Evolutionary conservation across 2,888 invertebrate genomes (phyloP).

Genomic region (Thera britannica): DNA sequence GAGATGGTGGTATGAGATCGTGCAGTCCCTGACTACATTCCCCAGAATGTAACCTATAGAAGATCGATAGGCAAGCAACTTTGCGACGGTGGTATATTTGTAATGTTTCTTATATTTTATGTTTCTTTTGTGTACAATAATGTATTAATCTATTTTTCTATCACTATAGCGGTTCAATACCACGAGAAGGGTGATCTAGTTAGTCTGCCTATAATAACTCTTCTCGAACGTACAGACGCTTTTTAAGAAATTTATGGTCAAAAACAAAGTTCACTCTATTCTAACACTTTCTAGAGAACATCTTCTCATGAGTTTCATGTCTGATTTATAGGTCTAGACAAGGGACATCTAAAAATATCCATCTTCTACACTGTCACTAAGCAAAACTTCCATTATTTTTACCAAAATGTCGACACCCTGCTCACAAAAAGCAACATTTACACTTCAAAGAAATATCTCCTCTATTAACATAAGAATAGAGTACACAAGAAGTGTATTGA

Average conservation of each 20-base stretch:
- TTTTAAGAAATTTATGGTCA: background rate
- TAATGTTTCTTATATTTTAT: too few species aligned
- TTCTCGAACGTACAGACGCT: too few species aligned
- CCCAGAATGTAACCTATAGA: too few species aligned
- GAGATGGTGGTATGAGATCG: too few species aligned
- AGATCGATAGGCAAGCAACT: too few species aligned
- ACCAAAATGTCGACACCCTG: constrained; percentile 23
- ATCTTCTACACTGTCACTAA: background rate
- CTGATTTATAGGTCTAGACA: constrained; percentile 23
- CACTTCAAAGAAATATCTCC: constrained; percentile 7
- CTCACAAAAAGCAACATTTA: background rate
- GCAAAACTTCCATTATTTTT: constrained; percentile 22
- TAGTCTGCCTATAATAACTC: too few species aligned
- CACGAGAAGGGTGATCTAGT: too few species aligned
- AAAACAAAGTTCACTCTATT: background rate
- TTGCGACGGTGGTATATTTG: too few species aligned
- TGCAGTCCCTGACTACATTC: too few species aligned
- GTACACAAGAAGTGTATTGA: constrained; percentile 5
- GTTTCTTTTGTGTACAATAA: too few species aligned
- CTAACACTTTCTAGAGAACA: background rate
- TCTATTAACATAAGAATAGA: constrained; percentile 8
- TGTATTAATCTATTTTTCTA: too few species aligned
- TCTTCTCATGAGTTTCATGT: background rate
- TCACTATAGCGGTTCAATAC: too few species aligned
- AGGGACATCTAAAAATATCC: constrained; percentile 11